Base-by-base conservation (phyloP, 2,888 invertebrate genomes). In the Nysson spinosus region DNA sequence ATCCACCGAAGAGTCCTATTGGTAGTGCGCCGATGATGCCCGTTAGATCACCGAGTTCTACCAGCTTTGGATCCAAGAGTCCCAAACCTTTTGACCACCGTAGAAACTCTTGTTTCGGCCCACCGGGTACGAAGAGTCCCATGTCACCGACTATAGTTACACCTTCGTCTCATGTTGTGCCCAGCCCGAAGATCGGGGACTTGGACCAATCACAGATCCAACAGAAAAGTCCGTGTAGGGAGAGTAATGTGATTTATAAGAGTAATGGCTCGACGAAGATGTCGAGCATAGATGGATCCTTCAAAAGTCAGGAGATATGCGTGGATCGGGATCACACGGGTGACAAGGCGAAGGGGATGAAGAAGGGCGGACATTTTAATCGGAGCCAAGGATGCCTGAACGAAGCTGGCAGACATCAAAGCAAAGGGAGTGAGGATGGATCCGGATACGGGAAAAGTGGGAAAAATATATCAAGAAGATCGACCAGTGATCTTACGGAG, bases 401-500 rank as follows among this genome's bases (percentile, higher is more conserved):
- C 30, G 80, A 85, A 46, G 51, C 39, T 32, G 34, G 40, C 3
- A 26, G 64, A 2, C 20, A 39, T 40, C 4, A 28, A 24, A 28
- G 42, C 1, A 40, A 40, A 16, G 46, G 9, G 0, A 58, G 43
- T 0, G 49, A 51, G 4, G 44, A 47, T 0, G 7, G 37, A 4
- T 28, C 35, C 11, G 20, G 16, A 0, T 35, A 58, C 9, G 54
- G 44, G 1, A 74, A 11, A 14, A 47, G 39, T n/a, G 80, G 75
- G 2, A 75, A 55, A 40, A 78, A 70, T 19, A 77, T 80, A 46
- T 63, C 81, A 72, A 89, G 94, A 46, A 94, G 93, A 79, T 94
- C 94, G 0, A 94, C 95, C 1, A 94, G 94, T 14, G 95, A 95
- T 87, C 88, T 95, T 73, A 92, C 92, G 5, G 92, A 93, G 69